Evolutionary conservation across 2,888 invertebrate genomes (phyloP).

Genomic region (Epistrophella euchroma): DNA sequence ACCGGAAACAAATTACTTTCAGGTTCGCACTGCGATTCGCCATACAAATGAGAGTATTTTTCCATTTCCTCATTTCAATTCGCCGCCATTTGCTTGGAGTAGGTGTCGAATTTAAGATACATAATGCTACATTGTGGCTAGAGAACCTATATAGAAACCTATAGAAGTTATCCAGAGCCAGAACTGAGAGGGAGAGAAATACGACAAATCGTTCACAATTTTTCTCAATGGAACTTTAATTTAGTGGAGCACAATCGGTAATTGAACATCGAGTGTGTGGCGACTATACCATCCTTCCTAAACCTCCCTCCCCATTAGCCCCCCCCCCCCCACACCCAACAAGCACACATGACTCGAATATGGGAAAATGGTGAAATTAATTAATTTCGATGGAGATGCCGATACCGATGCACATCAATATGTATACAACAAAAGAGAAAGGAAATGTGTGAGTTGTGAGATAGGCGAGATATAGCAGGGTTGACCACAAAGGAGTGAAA

Average conservation of each 20-base stretch:
- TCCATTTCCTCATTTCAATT: slow-evolving; percentile 40
- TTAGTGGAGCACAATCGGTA: slow-evolving; percentile 53
- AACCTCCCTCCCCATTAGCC: too few relatives aligned
- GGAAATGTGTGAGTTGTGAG: neutral
- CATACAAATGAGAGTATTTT: slow-evolving; percentile 60
- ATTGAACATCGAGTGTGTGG: slow-evolving; percentile 50
- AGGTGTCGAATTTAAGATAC: slow-evolving; percentile 31
- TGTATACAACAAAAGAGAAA: too few relatives aligned
- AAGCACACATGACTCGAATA: neutral
- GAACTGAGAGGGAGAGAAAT: neutral
- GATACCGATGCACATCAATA: slow-evolving; percentile 10
- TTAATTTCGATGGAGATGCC: slow-evolving; percentile 26
- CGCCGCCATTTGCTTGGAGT: slow-evolving; percentile 28
- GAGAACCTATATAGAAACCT: neutral
- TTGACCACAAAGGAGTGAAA: slow-evolving; percentile 29
- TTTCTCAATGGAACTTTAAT: slow-evolving; percentile 60
- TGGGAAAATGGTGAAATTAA: slow-evolving; percentile 19
- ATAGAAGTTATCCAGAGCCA: too few relatives aligned
- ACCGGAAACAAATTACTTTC: slow-evolving; percentile 54
- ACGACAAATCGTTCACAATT: slow-evolving; percentile 57
- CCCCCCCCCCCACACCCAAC: too few relatives aligned
- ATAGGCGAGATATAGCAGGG: neutral
- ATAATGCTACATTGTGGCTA: too few relatives aligned
- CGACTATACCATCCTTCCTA: neutral
- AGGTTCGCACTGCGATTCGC: slow-evolving; percentile 26